Evolutionary conservation across 2,888 invertebrate species (phyloP).

Genomic region (Athalia cordata): DNA sequence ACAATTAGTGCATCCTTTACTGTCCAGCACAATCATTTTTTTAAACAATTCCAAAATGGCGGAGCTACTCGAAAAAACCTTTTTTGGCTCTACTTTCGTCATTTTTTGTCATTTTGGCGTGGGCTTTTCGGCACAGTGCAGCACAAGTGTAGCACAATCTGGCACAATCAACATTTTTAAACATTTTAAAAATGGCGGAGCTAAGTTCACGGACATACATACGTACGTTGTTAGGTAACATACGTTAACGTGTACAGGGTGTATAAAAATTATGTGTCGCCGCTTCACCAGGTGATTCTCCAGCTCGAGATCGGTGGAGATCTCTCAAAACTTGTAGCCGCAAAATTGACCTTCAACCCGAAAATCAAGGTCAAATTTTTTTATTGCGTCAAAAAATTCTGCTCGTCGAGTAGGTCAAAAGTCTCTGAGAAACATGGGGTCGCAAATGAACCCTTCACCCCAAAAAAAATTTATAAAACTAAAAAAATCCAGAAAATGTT

Average conservation of each 20-base stretch:
- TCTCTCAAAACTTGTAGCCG: constrained; percentile 10
- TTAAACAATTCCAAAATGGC: constrained; percentile 9
- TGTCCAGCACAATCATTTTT: constrained; percentile 1
- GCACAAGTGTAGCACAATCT: constrained; percentile 17
- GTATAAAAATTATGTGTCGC: not conserved
- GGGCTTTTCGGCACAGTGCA: constrained; percentile 10
- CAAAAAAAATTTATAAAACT: no score
- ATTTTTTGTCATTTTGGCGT: constrained; percentile 1
- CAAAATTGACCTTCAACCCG: not conserved
- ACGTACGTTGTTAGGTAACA: no score
- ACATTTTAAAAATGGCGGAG: constrained; percentile 15
- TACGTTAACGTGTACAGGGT: constrained; percentile 12
- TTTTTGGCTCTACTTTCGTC: not conserved
- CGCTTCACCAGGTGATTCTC: not conserved
- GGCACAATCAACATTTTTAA: constrained; percentile 22
- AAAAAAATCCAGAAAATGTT: no score
- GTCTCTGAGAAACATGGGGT: no score
- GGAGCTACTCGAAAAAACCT: constrained; percentile 9
- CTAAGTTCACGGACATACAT: constrained; percentile 12
- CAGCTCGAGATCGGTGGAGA: constrained; percentile 11
- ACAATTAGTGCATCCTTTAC: not conserved
- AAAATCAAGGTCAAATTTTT: not conserved
- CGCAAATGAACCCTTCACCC: no score
- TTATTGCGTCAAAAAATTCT: no score
- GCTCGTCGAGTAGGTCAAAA: no score